Conservation (phyloP, 2,797 vertebrate genomes). For the Cossypha dichroa region DNA sequence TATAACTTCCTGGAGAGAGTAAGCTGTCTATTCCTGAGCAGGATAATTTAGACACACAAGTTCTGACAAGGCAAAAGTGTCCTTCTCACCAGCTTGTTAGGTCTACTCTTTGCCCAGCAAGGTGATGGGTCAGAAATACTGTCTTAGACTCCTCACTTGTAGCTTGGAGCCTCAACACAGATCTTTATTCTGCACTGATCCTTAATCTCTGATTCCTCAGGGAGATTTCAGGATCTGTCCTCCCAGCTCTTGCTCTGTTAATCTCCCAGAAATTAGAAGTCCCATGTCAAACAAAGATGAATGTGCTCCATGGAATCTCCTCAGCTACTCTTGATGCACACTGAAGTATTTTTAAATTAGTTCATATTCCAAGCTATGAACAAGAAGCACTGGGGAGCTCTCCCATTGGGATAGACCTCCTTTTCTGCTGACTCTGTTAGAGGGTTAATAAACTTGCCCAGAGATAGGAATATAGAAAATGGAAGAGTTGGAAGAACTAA, state of each 20-base stretch:
- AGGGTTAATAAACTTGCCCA: not conserved
- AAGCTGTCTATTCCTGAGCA: not conserved
- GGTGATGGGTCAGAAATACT: not conserved
- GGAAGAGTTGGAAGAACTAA: not conserved
- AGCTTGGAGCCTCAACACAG: not conserved
- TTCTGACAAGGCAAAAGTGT: not conserved
- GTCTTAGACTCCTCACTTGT: not conserved
- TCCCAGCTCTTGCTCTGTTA: not conserved
- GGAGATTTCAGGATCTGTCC: not conserved
- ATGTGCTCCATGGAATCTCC: not conserved
- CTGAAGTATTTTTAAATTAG: not conserved
- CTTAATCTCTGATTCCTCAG: not conserved
- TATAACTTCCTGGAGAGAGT: not conserved
- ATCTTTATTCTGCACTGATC: not conserved
- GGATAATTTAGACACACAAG: not conserved
- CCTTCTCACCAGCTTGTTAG: not conserved
- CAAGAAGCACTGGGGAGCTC: not conserved
- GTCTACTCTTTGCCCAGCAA: not conserved
- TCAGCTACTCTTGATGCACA: not conserved
- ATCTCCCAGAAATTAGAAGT: not conserved
- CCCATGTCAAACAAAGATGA: not conserved
- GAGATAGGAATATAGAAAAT: not conserved
- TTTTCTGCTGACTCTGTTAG: not conserved
- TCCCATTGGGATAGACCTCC: fast-evolving
- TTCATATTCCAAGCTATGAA: not conserved